A percentile compares a stretch with the other conserved stretches of the same genome.
Evolutionary conservation across 2,797 vertebrate species (phyloP).

Genomic region (Pangasius larnaudii): DNA sequence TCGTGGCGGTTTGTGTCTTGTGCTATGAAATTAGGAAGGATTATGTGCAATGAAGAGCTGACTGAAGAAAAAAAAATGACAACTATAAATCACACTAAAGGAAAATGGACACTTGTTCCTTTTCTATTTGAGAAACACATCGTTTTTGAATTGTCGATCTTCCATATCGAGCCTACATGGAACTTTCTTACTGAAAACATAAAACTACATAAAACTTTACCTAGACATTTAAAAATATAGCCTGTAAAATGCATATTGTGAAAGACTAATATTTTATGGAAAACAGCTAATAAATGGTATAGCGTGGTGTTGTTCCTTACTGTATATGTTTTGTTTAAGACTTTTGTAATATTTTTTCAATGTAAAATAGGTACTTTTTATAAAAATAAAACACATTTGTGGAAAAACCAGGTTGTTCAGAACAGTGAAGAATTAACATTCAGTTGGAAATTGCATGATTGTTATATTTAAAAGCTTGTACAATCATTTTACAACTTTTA

Average conservation of each 20-base stretch:
- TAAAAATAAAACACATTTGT: too few species aligned
- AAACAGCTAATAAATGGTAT: neutral
- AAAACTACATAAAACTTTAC: neutral
- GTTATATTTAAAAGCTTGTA: neutral
- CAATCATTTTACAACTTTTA: neutral
- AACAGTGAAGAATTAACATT: neutral
- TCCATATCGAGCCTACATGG: too few species aligned
- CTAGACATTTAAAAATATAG: neutral
- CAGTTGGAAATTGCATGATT: neutral
- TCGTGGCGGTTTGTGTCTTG: constrained; percentile 66
- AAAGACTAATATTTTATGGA: neutral
- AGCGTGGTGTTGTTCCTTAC: too few species aligned
- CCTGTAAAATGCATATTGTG: neutral
- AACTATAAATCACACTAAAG: neutral
- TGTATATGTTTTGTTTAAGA: neutral
- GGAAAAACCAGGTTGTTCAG: neutral
- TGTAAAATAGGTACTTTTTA: neutral
- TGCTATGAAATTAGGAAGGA: neutral
- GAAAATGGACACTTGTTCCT: neutral
- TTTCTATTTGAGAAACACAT: neutral
- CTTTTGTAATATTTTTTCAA: neutral
- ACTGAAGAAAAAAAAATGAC: neutral
- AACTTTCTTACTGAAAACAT: neutral
- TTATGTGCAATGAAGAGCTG: neutral
- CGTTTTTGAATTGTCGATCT: neutral